Base-by-base conservation (phyloP, 2,797 vertebrate genomes). In the Lerista edwardsae region DNA sequence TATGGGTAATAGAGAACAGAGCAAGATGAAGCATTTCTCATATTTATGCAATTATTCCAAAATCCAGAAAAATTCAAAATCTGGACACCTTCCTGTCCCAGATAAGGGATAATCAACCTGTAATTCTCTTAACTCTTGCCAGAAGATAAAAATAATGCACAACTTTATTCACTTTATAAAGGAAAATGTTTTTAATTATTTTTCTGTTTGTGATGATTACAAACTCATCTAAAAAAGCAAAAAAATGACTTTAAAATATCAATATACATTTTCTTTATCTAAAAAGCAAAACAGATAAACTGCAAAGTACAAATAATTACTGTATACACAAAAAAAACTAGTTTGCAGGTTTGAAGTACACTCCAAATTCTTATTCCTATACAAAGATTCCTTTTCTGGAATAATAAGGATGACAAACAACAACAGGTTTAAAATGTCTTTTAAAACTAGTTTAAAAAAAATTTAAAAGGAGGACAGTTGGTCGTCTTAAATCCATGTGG, bases 201-300 rank as follows among this genome's bases (percentile, higher is more conserved):
- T 96, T 95, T 96, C 86, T 93, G 91, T 96, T 96, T 91, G 94
- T 94, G 94, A 93, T 96, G 95, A 95, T 96, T 96, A 96, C 95
- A 96, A 96, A 96, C 95, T 95, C 94, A 96, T 95, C 96, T 96
- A 96, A 95, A 95, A 96, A 96, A 96, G 94, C 95, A 86, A 86
- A 77, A 95, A 95, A 93, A 96, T 96, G 95, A 93, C 95, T 95
- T 96, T 95, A 96, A 96, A 96, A 96, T 96, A 96, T 95, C 68
- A 85, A 95, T 96, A 95, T 96, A 95, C 95, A 94, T 95, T 95
- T 96, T 91, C 90, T 94, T 94, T 92, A 92, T 96, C 96, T 96
- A 96, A 96, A 96, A 96, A 94, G 95, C 95, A 94, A 95, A 95
- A 94, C 89, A 89, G 90, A 91, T 92, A 89, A 88, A 94, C 94